phyloP scores from a whole-genome alignment of 1,140 invertebrate genomes.

The Homalodisca vitripennis region DNA sequence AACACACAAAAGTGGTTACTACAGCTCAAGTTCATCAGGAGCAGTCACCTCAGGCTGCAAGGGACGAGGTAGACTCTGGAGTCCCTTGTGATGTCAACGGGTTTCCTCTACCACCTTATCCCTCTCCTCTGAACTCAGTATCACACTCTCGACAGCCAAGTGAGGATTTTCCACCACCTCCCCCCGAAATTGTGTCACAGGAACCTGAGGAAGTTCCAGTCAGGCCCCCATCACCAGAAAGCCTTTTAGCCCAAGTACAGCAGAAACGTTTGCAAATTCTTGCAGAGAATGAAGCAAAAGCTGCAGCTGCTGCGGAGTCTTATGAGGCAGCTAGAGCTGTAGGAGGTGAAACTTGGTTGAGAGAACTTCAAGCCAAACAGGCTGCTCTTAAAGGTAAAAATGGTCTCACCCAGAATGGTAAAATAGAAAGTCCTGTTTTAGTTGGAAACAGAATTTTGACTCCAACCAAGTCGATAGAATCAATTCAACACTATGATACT shows the following conservation, averaged over 20 bases:
- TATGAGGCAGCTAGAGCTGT: constrained; percentile 43
- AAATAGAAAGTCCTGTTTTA: not conserved
- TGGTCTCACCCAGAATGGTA: constrained; percentile 13
- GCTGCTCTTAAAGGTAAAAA: constrained; percentile 44
- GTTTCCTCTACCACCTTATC: constrained; percentile 72
- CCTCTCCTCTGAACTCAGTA: constrained; percentile 66
- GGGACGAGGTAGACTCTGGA: constrained; percentile 56
- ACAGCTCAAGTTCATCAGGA: constrained; percentile 80
- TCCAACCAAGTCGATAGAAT: constrained; percentile 8
- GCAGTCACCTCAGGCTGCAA: constrained; percentile 53
- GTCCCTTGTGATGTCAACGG: constrained; percentile 43
- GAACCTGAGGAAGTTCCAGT: constrained; percentile 43
- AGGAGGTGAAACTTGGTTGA: constrained; percentile 65
- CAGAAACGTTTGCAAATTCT: constrained; percentile 69
- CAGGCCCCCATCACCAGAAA: constrained; percentile 53
- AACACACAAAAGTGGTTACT: constrained; percentile 64
- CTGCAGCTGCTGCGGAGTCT: constrained; percentile 42
- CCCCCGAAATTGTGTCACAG: constrained; percentile 68
- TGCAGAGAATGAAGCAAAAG: constrained; percentile 34
- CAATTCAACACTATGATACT: constrained; percentile 15
- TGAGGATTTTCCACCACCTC: constrained; percentile 86
- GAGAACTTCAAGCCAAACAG: constrained; percentile 76
- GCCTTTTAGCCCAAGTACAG: constrained; percentile 69
- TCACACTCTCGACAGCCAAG: constrained; percentile 81
- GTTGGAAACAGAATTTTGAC: not conserved